Conservation (phyloP, 2,113 vertebrate species). For the Neotoma lepida region DNA sequence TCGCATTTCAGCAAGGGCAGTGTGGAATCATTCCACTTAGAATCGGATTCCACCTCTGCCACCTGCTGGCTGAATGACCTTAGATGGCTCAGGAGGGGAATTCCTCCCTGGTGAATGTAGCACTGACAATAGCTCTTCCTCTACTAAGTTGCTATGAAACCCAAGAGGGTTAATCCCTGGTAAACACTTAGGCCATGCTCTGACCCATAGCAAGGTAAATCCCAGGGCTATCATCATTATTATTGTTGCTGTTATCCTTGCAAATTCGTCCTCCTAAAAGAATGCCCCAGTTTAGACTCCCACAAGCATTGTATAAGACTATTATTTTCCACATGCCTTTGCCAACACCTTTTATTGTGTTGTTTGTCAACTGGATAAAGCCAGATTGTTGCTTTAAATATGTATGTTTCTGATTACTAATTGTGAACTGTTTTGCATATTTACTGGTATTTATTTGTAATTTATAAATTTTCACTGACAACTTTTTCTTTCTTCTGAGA, state of each 20-base stretch:
- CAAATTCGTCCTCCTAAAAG: conserved; percentile 3
- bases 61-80: background rate
- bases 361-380: conserved; percentile 23
- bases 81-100: background rate
- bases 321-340: conserved; percentile 40
- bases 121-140: background rate
- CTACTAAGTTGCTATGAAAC: background rate
- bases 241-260: background rate
- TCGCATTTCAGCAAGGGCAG: background rate
- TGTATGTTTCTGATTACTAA: conserved; percentile 44
- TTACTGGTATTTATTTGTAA: conserved; percentile 16
- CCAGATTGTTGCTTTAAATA: conserved; percentile 47
- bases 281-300: conserved; percentile 63
- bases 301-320: conserved; percentile 22
- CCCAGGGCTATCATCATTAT: background rate
- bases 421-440: background rate
- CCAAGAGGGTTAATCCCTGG: background rate
- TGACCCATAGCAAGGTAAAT: background rate
- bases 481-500: background rate
- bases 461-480: background rate
- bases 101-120: background rate
- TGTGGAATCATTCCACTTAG: background rate
- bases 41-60: background rate
- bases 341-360: conserved; percentile 42
- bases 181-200: background rate